Evolutionary conservation across 2,888 invertebrate species (phyloP).

Genomic region (Drosophila putrida): DNA sequence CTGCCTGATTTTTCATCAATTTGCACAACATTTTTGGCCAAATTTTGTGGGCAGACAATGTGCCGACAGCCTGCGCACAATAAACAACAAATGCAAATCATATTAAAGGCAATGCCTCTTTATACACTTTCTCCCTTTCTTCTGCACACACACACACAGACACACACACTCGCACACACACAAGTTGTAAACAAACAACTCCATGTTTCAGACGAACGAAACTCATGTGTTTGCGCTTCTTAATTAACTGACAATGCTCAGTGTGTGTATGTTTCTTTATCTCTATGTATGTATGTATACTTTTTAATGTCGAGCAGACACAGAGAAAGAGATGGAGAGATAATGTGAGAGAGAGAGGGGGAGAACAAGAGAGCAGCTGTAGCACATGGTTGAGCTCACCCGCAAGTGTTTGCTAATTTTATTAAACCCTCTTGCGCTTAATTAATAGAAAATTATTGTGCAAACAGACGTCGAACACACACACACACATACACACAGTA

Average conservation of each 20-base stretch:
- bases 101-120: conserved; percentile 49
- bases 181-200: conserved; percentile 46
- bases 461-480: conserved; percentile 61
- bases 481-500: conserved; percentile 32
- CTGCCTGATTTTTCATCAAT: conserved; percentile 19
- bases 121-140: background rate
- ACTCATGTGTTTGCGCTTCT: conserved; percentile 60
- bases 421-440: conserved; percentile 78
- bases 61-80: background rate
- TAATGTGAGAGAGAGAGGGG: background rate
- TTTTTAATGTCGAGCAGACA: conserved; percentile 54
- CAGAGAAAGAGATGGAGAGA: background rate
- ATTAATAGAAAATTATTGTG: conserved; percentile 80
- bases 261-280: conserved; percentile 20
- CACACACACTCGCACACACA: conserved; percentile 4
- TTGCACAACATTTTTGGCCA: conserved; percentile 5
- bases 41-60: conserved; percentile 15
- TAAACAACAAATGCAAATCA: conserved; percentile 60
- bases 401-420: conserved; percentile 78
- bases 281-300: conserved; percentile 31
- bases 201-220: conserved; percentile 7
- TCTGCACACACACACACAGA: background rate
- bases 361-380: conserved; percentile 22
- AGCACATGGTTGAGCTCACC: conserved; percentile 34
- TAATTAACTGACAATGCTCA: conserved; percentile 74